A percentile compares a stretch with the other conserved stretches of the same genome.
phyloP scores from a whole-genome alignment of 2,797 vertebrate genomes.

The Coranthus polyacanthus region DNA sequence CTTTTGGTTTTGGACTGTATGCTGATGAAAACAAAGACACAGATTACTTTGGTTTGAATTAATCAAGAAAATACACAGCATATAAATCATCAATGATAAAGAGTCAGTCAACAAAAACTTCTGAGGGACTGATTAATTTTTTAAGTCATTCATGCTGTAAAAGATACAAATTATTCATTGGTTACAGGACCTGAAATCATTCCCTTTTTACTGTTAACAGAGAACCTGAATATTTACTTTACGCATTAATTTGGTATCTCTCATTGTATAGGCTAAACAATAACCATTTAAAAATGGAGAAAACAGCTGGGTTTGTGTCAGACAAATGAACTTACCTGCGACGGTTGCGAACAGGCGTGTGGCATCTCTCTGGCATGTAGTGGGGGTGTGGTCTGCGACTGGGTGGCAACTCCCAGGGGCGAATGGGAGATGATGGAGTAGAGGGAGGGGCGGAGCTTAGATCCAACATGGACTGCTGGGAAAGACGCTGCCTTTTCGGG shows the following conservation, averaged over 20 bases:
- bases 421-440: conserved; percentile 95
- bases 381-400: conserved; percentile 93
- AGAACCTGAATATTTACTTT: not conserved
- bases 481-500: conserved; percentile 96
- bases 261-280: not conserved
- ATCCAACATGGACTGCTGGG: conserved; percentile 94
- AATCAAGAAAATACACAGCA: no score
- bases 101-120: no score
- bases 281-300: not conserved
- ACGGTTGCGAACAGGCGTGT: conserved; percentile 95
- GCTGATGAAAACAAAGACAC: no score
- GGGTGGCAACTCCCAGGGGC: conserved; percentile 96
- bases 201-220: not conserved
- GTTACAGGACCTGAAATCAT: not conserved
- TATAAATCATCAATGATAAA: no score
- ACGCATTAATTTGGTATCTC: not conserved
- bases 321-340: conserved; percentile 87
- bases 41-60: no score
- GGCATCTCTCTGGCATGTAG: conserved; percentile 97
- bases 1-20: no score
- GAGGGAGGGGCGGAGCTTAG: conserved; percentile 91
- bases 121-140: no score
- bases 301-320: not conserved
- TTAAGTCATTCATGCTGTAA: no score
- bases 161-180: not conserved